Evolutionary conservation across 2,888 invertebrate species (phyloP), one percentile per base, ranked within the genome.

Genomic region (Agonopterix subpropinquella): DNA sequence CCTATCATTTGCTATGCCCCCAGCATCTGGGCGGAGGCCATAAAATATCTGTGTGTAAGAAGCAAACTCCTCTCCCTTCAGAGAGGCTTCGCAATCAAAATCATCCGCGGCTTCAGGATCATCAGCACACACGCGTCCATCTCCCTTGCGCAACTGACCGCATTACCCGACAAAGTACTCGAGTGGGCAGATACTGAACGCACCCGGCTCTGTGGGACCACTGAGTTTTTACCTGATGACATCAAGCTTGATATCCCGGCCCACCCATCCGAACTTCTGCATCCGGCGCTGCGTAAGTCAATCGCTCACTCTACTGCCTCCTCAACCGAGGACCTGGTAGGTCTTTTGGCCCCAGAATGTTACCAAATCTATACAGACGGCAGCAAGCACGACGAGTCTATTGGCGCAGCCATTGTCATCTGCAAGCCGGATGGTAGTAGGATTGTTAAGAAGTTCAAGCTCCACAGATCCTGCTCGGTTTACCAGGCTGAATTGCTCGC

Each of bases 1-100:
- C 60, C 56, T 3, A 56, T 55, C 0, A 48, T 58, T 2, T 49
- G 49, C 0, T 57, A 59, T 11, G 59, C 53, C 0, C 44, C 59
- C 4, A 43, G 53, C 1, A 50, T 57, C 0, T 59, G 59, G 58
- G 51, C 50, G 0, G 13, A 41, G 2, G 49, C 45, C 0, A 10
- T 36, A 0, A 15, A 41, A 0, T 45, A 45, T 2, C 48, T 51
- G 18, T 35, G 36, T 1, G 45, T 51, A 0, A 10, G n/a, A 1
- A 43, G 36, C 0, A 39, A 8, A 2, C 44, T 58, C 0, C 7
- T 18, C 0, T 39, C 36, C 8, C 4, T 57, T 1, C 60, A 60
- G 36, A 45, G 56, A 1, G 39, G 45, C 1, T 60, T 61, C n/a
- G 56, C 58, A 1, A 47, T 59, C 1, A 47, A 47, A 44, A 47